Evolutionary conservation across 2,797 vertebrate genomes (phyloP).

Genomic region (Streptopelia turtur): DNA sequence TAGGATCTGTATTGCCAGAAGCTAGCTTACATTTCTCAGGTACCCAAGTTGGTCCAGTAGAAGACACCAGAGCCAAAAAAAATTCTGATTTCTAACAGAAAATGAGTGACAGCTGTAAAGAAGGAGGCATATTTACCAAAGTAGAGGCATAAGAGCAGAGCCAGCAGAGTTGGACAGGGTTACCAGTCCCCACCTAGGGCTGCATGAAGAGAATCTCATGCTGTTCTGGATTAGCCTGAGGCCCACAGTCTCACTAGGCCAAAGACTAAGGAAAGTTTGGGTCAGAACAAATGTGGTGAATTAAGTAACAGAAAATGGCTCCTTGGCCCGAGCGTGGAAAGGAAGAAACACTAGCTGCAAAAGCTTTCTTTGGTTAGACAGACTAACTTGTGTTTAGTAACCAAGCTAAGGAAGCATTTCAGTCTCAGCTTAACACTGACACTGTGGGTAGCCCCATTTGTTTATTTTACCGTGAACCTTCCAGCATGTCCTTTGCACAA

Average conservation of each 20-base stretch:
- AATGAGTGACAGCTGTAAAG: background rate
- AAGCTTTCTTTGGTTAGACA: constrained; percentile 12
- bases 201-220: background rate
- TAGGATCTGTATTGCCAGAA: background rate
- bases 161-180: background rate
- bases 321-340: background rate
- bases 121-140: background rate
- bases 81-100: background rate
- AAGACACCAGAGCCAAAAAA: background rate
- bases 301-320: constrained; percentile 5
- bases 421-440: constrained; percentile 1
- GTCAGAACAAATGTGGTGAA: background rate
- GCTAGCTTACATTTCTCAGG: background rate
- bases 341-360: constrained; percentile 15
- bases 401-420: background rate
- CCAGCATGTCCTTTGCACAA: constrained; percentile 31
- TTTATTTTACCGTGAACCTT: constrained; percentile 45
- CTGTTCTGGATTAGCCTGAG: background rate
- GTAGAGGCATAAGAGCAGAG: background rate
- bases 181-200: background rate
- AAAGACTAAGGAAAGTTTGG: background rate
- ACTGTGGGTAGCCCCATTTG: constrained; percentile 32
- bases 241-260: background rate
- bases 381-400: constrained; percentile 4
- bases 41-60: background rate